Evolutionary conservation across 2,888 invertebrate genomes (phyloP).

Genomic region (Ommatoiulus sabulosus): DNA sequence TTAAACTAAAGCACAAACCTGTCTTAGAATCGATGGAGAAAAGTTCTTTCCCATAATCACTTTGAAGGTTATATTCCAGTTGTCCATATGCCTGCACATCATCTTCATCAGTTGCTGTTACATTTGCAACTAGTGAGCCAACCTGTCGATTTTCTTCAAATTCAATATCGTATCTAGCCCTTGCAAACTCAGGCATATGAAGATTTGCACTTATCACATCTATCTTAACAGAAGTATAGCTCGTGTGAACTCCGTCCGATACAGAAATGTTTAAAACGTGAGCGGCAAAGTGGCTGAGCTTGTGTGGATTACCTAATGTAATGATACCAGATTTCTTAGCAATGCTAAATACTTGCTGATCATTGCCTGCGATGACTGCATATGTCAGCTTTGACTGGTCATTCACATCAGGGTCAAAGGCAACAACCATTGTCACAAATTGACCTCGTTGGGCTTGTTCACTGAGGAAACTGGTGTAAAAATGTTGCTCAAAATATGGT

Average conservation of each 20-base stretch:
- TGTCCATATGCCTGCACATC: conserved; percentile 75
- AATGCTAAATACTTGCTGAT: conserved; percentile 68
- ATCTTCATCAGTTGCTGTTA: conserved; percentile 85
- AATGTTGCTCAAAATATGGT: conserved; percentile 84
- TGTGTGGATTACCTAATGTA: conserved; percentile 79
- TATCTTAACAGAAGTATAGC: conserved; percentile 75
- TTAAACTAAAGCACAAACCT: conserved; percentile 66
- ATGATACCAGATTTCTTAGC: conserved; percentile 72
- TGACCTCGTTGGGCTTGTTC: conserved; percentile 86
- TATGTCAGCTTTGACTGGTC: conserved; percentile 82
- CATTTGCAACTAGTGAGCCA: conserved; percentile 80
- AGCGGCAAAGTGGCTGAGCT: conserved; percentile 76
- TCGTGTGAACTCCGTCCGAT: conserved; percentile 94
- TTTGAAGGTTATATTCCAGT: conserved; percentile 73
- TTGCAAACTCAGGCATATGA: conserved; percentile 82
- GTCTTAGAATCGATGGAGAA: conserved; percentile 69
- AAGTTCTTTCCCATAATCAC: conserved; percentile 66
- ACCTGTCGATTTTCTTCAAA: conserved; percentile 83
- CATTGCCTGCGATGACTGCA: conserved; percentile 85
- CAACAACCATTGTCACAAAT: conserved; percentile 87
- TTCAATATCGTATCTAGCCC: conserved; percentile 81
- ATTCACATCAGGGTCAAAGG: conserved; percentile 86
- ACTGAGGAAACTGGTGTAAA: conserved; percentile 82
- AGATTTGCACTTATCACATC: conserved; percentile 74
- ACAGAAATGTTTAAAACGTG: conserved; percentile 90